Evolutionary conservation across 2,888 invertebrate species (phyloP), one percentile per base, ranked within the genome.

Genomic region (Plemyria rubiginata): DNA sequence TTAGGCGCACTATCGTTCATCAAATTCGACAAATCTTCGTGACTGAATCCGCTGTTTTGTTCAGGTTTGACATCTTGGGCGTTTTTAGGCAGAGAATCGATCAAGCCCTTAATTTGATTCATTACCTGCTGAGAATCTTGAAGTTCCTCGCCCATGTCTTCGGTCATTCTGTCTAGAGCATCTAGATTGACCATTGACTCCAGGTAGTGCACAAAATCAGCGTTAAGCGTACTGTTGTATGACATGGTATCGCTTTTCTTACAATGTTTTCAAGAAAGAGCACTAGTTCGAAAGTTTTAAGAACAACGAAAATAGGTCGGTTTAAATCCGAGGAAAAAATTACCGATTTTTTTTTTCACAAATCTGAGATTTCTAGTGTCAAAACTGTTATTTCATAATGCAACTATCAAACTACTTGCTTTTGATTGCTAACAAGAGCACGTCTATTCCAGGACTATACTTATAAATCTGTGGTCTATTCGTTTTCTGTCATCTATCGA

Each of bases 121-220:
- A 91, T 85, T 36, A 85, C 77, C 45, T 73, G 78, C 66, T 89
- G 88, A 0, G 90, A 90, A 68, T 89, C 86, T 50, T 78, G 80
- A 29, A 91, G 77, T 66, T 91, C 90, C 59, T 77, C 75, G 65
- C 86, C 84, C 65, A 92, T 75, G 60, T 80, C 77, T 43, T 81
- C 79, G 11, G 90, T 90, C 71, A 91, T 84, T 74, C 78, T 84
- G 70, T 90, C 86, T 38, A 92, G 70, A 28, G 84, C 81, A 64
- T 87, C 80, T 52, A 89, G 67, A 67, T 85, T 84, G n/a, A 85
- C 79, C 62, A 84, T 72, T 0, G 87, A 82, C 57, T 84, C 80
- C 11, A 91, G 68, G 65, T 85, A 88, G 8, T 84, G 80, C 0
- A 83, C 73, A 63, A 86, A 85, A 60, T 80, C 75, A 36, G 70